Conservation (phyloP, 2,888 invertebrate species). For the Tuberolachnus salignus region DNA sequence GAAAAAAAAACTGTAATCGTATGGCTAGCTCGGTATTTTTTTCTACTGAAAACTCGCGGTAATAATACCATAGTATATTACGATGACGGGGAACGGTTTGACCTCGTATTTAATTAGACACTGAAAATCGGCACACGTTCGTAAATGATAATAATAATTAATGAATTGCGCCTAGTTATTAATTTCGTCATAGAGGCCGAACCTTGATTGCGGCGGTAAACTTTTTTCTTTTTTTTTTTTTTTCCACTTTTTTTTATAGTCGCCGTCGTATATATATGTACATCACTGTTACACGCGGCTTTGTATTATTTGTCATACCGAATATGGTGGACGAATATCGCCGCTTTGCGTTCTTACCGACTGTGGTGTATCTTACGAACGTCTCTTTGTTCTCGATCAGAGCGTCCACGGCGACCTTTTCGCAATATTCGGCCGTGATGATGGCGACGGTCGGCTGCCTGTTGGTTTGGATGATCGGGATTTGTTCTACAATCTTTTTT, state of each 20-base stretch:
- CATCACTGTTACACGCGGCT: too few relatives aligned
- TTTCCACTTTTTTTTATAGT: too few relatives aligned
- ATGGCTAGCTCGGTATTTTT: not conserved
- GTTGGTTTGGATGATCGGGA: conserved; percentile 86
- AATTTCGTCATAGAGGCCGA: not conserved
- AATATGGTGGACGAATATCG: too few relatives aligned
- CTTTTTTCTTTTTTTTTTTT: too few relatives aligned
- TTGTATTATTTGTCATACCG: too few relatives aligned
- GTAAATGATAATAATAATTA: not conserved
- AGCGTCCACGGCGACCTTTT: conserved; percentile 96
- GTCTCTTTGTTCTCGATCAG: conserved; percentile 98
- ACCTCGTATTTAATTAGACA: conserved; percentile 39
- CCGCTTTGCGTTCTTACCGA: conserved; percentile 73
- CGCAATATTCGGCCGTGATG: conserved; percentile 95
- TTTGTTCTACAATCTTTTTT: conserved; percentile 87
- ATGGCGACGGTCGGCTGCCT: conserved; percentile 98
- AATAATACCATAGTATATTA: not conserved
- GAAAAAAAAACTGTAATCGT: not conserved
- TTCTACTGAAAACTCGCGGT: not conserved
- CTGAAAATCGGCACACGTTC: conserved; percentile 2
- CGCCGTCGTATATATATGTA: too few relatives aligned
- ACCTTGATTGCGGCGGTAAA: conserved; percentile 13
- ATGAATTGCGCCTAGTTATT: not conserved
- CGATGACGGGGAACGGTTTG: not conserved
- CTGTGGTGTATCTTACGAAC: conserved; percentile 93